A percentile compares a stretch with the other conserved stretches of the same genome.
These are phyloP conservation scores for Steinernema carpocapsae DNA, from an alignment of 2,888 invertebrate species.

Conservation along the genomic window DNA sequence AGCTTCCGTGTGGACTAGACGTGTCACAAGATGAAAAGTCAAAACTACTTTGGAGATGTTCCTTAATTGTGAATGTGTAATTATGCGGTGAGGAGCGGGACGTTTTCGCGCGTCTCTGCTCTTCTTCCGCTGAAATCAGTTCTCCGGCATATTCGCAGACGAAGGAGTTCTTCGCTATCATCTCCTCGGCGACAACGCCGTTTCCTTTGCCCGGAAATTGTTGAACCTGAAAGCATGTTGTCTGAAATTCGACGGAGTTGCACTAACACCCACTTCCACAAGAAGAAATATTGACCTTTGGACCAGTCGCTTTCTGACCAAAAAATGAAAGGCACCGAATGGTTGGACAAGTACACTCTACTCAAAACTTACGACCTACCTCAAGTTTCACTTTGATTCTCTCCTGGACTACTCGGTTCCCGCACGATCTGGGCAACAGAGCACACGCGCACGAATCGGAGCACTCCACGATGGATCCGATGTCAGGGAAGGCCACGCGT, in stretches of 20 bases:
- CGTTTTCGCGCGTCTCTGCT: conserved; percentile 40
- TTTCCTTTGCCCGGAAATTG: conserved; percentile 47
- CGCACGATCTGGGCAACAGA: conserved; percentile 42
- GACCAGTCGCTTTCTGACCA: too few species aligned
- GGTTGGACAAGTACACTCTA: background rate
- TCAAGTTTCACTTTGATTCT: conserved; percentile 49
- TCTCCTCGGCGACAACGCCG: conserved; percentile 49
- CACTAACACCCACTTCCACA: too few species aligned
- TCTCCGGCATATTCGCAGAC: conserved; percentile 59
- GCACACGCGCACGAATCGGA: conserved; percentile 51
- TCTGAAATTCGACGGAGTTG: too few species aligned
- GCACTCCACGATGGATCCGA: conserved; percentile 51
- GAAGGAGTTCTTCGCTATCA: conserved; percentile 50
- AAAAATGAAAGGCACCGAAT: too few species aligned
- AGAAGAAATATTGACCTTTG: too few species aligned
- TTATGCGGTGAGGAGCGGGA: conserved; percentile 48
- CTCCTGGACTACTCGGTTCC: conserved; percentile 55
- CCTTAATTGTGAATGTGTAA: conserved; percentile 58
- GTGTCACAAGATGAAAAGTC: background rate
- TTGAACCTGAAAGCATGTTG: background rate
- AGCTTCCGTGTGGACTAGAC: background rate
- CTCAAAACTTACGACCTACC: conserved; percentile 36
- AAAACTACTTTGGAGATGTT: conserved; percentile 46
- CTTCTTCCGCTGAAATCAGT: conserved; percentile 56
- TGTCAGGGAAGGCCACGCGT: conserved; percentile 22